phyloP scores from a whole-genome alignment of 53 echinoderm and acorn worm genomes.

The Hippasteria phrygiana region DNA sequence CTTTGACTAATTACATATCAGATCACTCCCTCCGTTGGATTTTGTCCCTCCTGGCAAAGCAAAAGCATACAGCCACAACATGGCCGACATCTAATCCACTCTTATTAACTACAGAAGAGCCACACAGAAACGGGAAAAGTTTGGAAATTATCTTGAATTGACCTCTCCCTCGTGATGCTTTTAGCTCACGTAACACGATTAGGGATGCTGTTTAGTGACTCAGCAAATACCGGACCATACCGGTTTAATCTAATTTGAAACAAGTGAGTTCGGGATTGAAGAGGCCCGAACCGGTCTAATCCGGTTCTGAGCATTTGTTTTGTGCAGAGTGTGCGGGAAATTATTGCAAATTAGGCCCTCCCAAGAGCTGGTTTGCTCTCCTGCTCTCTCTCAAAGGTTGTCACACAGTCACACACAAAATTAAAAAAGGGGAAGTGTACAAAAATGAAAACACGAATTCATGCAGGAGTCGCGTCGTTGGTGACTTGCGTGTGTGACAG shows the following conservation, averaged over 20 bases:
- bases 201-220: conserved; percentile 25
- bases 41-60: neutral
- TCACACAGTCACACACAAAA: too few relatives aligned
- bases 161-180: neutral
- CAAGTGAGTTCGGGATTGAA: neutral
- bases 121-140: neutral
- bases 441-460: too few relatives aligned
- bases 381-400: neutral
- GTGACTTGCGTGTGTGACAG: too few relatives aligned
- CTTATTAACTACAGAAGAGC: conserved; percentile 1
- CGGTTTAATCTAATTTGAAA: conserved; percentile 34
- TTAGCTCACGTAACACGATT: conserved; percentile 34
- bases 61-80: neutral
- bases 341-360: neutral
- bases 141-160: neutral
- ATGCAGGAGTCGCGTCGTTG: too few relatives aligned
- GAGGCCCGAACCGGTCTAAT: neutral
- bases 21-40: neutral
- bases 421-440: too few relatives aligned
- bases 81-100: conserved; percentile 8
- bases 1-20: neutral
- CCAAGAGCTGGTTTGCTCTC: neutral
- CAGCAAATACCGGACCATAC: neutral
- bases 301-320: conserved; percentile 30
- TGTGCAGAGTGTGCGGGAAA: neutral